These are phyloP conservation scores for Himalopsyche anomala DNA, from an alignment of 2,888 invertebrate genomes.

Conservation along the genomic window DNA sequence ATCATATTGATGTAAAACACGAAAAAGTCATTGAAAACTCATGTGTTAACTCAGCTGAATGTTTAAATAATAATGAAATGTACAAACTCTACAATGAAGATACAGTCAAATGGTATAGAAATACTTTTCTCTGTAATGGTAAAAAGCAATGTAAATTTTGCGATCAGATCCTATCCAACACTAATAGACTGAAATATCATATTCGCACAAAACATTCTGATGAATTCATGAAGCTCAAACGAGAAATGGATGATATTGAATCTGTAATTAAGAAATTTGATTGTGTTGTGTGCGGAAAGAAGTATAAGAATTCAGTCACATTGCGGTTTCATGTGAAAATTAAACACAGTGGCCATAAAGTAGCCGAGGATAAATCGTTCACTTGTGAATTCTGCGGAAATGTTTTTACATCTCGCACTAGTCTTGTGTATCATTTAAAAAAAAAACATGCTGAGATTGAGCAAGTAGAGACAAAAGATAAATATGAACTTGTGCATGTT, in stretches of 20 bases:
- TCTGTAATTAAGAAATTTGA: neutral
- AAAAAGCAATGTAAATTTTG: conserved; percentile 16
- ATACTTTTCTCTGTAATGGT: neutral
- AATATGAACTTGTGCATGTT: neutral
- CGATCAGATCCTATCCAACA: neutral
- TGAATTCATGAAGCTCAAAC: neutral
- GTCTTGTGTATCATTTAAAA: conserved; percentile 12
- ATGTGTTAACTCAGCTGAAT: neutral
- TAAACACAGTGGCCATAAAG: neutral
- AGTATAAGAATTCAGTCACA: neutral
- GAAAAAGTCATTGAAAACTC: neutral
- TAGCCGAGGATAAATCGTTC: neutral
- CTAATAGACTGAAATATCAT: conserved; percentile 2
- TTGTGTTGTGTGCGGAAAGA: neutral
- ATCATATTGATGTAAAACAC: neutral
- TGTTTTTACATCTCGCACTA: neutral
- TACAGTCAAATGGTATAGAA: neutral
- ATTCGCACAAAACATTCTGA: conserved; percentile 14
- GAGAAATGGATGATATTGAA: neutral
- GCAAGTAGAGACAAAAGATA: neutral
- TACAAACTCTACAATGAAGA: neutral
- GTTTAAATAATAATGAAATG: neutral
- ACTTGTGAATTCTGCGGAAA: conserved; percentile 44
- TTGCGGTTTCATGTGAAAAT: conserved; percentile 15
- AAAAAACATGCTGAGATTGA: neutral